Evolutionary conservation across 2,113 vertebrate species (phyloP).

Genomic region (Petaurus breviceps): DNA sequence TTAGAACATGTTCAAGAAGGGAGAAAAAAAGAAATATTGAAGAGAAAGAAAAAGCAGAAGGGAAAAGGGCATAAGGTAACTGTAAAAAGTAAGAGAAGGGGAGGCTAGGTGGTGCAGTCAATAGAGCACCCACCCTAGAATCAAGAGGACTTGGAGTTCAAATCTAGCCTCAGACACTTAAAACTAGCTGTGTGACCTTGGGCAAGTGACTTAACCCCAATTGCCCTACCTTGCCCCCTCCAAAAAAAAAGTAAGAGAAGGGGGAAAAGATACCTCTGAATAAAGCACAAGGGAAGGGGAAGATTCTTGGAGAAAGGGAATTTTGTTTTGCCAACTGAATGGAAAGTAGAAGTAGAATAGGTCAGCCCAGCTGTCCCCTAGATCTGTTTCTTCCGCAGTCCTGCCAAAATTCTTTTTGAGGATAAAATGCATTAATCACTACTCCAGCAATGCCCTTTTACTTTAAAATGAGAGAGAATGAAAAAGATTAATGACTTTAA

Average conservation of each 20-base stretch:
- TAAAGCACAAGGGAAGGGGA: not conserved
- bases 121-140: too few relatives aligned
- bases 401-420: not conserved
- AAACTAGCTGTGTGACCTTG: too few relatives aligned
- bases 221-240: too few relatives aligned
- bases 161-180: too few relatives aligned
- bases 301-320: conserved; percentile 31
- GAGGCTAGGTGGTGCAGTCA: too few relatives aligned
- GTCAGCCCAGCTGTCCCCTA: conserved; percentile 35
- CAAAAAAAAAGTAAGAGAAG: not conserved
- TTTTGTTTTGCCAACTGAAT: conserved; percentile 72
- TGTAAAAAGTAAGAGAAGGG: not conserved
- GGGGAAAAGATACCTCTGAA: not conserved
- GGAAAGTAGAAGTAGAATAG: conserved; percentile 54
- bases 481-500: not conserved
- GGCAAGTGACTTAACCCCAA: too few relatives aligned
- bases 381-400: conserved; percentile 46
- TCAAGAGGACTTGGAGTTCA: too few relatives aligned
- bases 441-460: rapidly evolving
- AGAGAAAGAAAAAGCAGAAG: not conserved
- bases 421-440: conserved; percentile 4
- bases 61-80: not conserved
- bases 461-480: conserved; percentile 21
- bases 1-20: conserved; percentile 1
- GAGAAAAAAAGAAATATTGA: not conserved